A percentile compares a stretch with the other conserved stretches of the same genome.
Evolutionary conservation across 2,797 vertebrate genomes (phyloP).

Genomic region (Fratercula arctica): DNA sequence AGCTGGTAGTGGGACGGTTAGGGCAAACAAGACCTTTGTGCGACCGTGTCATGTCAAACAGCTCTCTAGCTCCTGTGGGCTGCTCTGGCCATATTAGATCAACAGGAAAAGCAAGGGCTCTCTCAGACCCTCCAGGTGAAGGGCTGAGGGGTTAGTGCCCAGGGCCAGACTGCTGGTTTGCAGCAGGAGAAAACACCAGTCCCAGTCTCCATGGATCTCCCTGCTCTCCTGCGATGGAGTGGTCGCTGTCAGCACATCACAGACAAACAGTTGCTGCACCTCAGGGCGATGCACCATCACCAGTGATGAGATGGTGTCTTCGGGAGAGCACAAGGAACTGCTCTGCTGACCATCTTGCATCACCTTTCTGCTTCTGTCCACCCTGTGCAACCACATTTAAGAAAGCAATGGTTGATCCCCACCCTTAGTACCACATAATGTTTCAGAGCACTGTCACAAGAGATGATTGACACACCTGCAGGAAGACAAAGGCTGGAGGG

Average conservation of each 20-base stretch:
- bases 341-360: not conserved
- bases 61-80: not conserved
- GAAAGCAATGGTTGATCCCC: not conserved
- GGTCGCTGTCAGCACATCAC: not conserved
- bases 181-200: not conserved
- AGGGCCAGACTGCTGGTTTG: not conserved
- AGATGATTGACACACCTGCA: not conserved
- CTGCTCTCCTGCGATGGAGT: not conserved
- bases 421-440: not conserved
- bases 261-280: not conserved
- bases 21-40: not conserved
- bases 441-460: not conserved
- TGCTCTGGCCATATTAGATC: not conserved
- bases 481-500: not conserved
- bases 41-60: not conserved
- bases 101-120: not conserved
- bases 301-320: not conserved
- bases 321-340: not conserved
- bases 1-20: not conserved
- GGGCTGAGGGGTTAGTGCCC: not conserved
- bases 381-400: not conserved
- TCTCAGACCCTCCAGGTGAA: not conserved
- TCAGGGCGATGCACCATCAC: accelerated
- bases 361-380: not conserved
- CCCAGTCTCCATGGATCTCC: not conserved